Evolutionary conservation across 2,888 invertebrate genomes (phyloP), one percentile per base, ranked within the genome.

Genomic region (Hydropsyche betteni): DNA sequence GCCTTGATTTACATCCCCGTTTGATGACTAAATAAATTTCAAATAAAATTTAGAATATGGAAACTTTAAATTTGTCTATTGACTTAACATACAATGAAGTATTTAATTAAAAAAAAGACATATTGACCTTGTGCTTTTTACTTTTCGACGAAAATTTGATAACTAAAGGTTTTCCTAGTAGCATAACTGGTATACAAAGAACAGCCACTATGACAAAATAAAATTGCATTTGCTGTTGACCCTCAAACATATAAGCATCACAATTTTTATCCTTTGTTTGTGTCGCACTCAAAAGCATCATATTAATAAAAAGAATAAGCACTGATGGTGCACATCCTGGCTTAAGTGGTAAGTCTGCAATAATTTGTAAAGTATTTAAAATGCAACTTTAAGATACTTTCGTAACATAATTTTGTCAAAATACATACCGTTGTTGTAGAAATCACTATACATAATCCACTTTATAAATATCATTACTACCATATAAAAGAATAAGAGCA

Each of bases 301-400:
- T 99, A 88, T 99, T 98, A 87, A 99, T 99, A 85, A 99, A 97
- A 34, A 96, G 96, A 82, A 99, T 98, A 76, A 99, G 90, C 83
- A 99, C 94, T 0, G 97, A 97, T 0, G 99, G 99, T 12, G 99
- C 99, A 85, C 96, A 96, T 64, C 74, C 74, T 0, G 79, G 78
- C 8, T 76, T 83, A 83, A 84, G 88, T 14, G 84, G 85, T 73
- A 80, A 64, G 0, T 85, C 86, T 87, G 81, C 74, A 74, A 10
- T 12, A 8, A 34, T 61, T 24, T 24, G 24, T 24, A 24, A 24
- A 24, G 24, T 2, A 24, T 24, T 24, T 24, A 24, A 24, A 24
- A 24, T 24, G 24, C 24, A 24, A 2, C 24, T 24, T 24, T 24
- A 24, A 33, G 7, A 33, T 12, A 24, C 12, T 58, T 24, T 24